A percentile compares a stretch with the other conserved stretches of the same genome.
Evolutionary conservation across 2,888 invertebrate genomes (phyloP).

Genomic region (Rapana venosa): DNA sequence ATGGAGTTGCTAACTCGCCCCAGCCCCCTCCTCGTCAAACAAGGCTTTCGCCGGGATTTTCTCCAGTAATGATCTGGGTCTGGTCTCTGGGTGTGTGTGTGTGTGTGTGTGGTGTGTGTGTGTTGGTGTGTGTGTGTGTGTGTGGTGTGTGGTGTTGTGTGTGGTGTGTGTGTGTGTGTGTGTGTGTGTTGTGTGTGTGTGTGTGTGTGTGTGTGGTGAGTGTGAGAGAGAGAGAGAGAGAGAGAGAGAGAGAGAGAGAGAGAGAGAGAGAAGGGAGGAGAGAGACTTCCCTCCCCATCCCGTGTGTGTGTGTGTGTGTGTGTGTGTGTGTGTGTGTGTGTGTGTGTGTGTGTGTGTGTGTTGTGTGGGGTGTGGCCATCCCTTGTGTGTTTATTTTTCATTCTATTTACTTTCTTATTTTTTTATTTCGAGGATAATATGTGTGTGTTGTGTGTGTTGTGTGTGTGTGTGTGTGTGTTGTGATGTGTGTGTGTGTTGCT

Average conservation of each 20-base stretch:
- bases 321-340: too few relatives aligned
- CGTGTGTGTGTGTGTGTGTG: too few relatives aligned
- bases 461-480: neutral
- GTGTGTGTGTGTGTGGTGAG: too few relatives aligned
- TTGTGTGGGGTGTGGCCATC: too few relatives aligned
- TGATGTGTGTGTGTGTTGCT: neutral
- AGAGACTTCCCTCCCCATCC: neutral
- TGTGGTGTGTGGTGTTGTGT: too few relatives aligned
- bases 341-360: too few relatives aligned
- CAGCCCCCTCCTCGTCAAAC: slow-evolving; percentile 4
- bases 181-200: too few relatives aligned
- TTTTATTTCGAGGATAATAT: too few relatives aligned
- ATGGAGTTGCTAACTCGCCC: slow-evolving; percentile 30
- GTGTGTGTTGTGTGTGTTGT: neutral
- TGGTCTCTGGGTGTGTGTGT: neutral
- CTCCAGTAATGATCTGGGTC: slow-evolving; percentile 1
- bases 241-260: neutral
- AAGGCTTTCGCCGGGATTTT: slow-evolving; percentile 28
- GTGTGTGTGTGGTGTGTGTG: neutral
- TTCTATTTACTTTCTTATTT: too few relatives aligned
- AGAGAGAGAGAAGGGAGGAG: neutral
- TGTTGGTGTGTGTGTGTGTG: too few relatives aligned
- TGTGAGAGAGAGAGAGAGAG: too few relatives aligned
- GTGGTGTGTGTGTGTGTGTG: too few relatives aligned
- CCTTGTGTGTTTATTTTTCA: neutral